Percentiles rank a stretch among this genome's conserved stretches.
These are phyloP conservation scores for Megalops atlanticus DNA, from an alignment of 2,113 vertebrate genomes.

Conservation along the genomic window DNA sequence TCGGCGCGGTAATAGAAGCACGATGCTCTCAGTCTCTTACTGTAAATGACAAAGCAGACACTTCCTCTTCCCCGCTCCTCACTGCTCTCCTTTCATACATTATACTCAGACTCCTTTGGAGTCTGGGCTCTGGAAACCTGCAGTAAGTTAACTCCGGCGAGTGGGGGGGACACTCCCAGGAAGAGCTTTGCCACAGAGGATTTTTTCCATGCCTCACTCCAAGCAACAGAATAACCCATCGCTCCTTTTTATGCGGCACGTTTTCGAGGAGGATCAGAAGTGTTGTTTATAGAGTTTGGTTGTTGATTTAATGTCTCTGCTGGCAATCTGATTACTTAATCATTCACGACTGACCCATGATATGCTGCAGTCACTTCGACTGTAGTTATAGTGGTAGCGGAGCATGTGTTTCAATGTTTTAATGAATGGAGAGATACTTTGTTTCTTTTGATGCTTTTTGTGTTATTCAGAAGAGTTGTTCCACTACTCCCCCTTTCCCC, in stretches of 20 bases:
- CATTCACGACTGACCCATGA: too few relatives aligned
- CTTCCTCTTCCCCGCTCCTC: not conserved
- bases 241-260: too few relatives aligned
- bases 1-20: not conserved
- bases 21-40: not conserved
- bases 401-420: too few relatives aligned
- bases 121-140: not conserved
- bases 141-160: not conserved
- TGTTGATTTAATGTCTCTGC: too few relatives aligned
- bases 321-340: too few relatives aligned
- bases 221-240: too few relatives aligned
- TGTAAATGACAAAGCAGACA: not conserved
- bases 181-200: too few relatives aligned
- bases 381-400: too few relatives aligned
- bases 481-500: not conserved
- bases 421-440: not conserved
- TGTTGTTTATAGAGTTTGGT: too few relatives aligned
- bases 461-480: not conserved
- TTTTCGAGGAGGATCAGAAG: conserved; percentile 24
- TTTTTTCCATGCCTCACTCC: too few relatives aligned
- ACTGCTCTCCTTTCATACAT: not conserved
- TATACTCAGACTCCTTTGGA: not conserved
- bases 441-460: not conserved
- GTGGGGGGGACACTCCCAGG: not conserved
- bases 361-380: too few relatives aligned